Conservation (phyloP, 1,140 invertebrate genomes). For the Leptopilina clavipes region DNA sequence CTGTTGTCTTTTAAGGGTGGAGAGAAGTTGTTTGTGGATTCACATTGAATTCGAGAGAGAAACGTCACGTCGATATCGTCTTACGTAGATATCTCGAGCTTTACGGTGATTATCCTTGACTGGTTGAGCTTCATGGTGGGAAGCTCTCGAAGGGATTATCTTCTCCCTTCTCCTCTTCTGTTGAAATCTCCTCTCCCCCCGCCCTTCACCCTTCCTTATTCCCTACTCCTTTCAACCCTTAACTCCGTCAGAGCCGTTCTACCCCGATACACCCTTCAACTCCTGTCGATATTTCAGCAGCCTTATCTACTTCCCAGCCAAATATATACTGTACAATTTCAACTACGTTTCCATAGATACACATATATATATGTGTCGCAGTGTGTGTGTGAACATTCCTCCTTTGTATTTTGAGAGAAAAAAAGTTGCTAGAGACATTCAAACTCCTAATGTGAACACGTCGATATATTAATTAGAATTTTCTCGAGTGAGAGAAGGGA, state of each 20-base stretch:
- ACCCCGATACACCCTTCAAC: conserved; percentile 64
- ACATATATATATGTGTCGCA: too few relatives aligned
- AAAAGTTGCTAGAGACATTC: background rate
- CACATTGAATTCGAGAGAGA: conserved; percentile 59
- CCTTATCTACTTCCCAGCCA: conserved; percentile 66
- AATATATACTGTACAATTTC: conserved; percentile 54
- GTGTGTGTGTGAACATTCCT: background rate
- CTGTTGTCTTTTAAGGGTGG: conserved; percentile 54
- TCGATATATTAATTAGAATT: conserved; percentile 29
- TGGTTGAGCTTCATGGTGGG: conserved; percentile 65
- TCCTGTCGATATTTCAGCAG: conserved; percentile 70
- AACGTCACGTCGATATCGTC: conserved; percentile 61
- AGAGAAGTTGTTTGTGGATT: conserved; percentile 35
- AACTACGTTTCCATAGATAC: background rate
- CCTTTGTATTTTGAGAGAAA: background rate
- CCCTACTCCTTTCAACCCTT: conserved; percentile 34
- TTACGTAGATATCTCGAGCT: conserved; percentile 62
- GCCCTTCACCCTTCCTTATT: background rate
- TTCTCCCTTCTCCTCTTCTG: conserved; percentile 41
- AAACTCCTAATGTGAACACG: background rate
- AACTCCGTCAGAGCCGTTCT: conserved; percentile 38
- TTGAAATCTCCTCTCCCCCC: conserved; percentile 35
- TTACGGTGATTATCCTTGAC: conserved; percentile 71
- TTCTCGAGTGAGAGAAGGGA: background rate
- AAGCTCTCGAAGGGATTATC: conserved; percentile 67